Evolutionary conservation across 1,140 invertebrate genomes (phyloP).

Genomic region (Asbolus verrucosus): DNA sequence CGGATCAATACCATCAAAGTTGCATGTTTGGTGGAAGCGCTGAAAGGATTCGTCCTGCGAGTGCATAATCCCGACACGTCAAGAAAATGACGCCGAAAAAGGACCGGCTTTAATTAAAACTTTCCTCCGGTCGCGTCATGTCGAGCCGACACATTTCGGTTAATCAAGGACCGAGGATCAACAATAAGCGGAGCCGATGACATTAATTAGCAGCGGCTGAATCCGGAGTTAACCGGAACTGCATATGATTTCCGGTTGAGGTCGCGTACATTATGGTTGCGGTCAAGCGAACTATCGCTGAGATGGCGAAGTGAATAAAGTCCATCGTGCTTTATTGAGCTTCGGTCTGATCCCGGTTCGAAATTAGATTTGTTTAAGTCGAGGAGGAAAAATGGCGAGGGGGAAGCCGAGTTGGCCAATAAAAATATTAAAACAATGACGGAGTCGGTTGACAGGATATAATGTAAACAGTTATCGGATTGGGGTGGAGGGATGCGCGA

Average conservation of each 20-base stretch:
- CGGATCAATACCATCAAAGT: too few species aligned
- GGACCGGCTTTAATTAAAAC: not conserved
- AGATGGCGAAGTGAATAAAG: too few species aligned
- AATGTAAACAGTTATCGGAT: conserved; percentile 19
- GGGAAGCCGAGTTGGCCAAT: conserved; percentile 9
- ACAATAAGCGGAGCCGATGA: conserved; percentile 39
- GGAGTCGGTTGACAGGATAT: not conserved
- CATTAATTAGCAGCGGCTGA: conserved; percentile 44
- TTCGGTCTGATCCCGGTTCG: too few species aligned
- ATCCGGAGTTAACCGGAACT: conserved; percentile 41
- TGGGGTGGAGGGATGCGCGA: not conserved
- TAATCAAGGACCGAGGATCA: not conserved
- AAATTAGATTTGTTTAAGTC: too few species aligned
- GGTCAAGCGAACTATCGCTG: conserved; percentile 29
- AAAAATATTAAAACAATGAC: conserved; percentile 34
- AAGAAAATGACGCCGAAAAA: too few species aligned
- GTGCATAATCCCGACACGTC: too few species aligned
- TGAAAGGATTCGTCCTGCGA: too few species aligned
- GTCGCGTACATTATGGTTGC: conserved; percentile 27
- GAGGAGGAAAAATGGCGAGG: too few species aligned
- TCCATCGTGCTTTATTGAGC: too few species aligned
- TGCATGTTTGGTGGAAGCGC: too few species aligned
- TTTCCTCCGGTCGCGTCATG: not conserved
- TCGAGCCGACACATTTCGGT: conserved; percentile 3
- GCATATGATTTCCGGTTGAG: conserved; percentile 48